Evolutionary conservation across 2,113 vertebrate genomes (phyloP).

Genomic region (Poeciliopsis occidentalis): DNA sequence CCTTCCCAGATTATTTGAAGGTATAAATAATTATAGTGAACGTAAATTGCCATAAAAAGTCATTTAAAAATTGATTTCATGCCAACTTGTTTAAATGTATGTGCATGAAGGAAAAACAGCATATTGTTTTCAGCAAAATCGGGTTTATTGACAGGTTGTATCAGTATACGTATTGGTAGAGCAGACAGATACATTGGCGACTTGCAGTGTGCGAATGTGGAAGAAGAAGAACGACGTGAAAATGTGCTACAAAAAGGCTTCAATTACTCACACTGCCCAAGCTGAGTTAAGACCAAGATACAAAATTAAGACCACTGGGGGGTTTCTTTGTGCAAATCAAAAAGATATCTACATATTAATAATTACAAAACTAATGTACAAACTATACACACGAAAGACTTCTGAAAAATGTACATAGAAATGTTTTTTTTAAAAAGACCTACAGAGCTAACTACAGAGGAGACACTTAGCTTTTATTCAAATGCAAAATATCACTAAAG

Average conservation of each 20-base stretch:
- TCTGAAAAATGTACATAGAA: constrained; percentile 23
- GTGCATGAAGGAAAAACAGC: background rate
- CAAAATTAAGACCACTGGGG: constrained; percentile 70
- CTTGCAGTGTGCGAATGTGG: constrained; percentile 14
- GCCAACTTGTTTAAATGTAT: no score
- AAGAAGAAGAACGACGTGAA: constrained; percentile 9
- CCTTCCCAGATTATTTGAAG: no score
- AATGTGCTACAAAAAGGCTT: constrained; percentile 66
- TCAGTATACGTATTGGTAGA: constrained; percentile 40
- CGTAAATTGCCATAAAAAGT: no score
- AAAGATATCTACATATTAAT: constrained; percentile 66
- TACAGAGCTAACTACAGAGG: constrained; percentile 36
- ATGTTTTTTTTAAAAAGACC: constrained; percentile 16
- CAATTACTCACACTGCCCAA: constrained; percentile 57
- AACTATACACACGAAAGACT: constrained; percentile 55
- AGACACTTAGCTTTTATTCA: constrained; percentile 40
- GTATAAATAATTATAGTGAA: no score
- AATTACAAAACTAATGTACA: constrained; percentile 60
- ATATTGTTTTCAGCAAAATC: constrained; percentile 14
- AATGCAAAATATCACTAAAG: constrained; percentile 29
- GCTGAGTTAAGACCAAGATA: constrained; percentile 58
- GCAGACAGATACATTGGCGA: constrained; percentile 22
- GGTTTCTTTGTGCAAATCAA: constrained; percentile 76
- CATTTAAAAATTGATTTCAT: no score
- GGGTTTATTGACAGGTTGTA: constrained; percentile 63